Base-by-base conservation (phyloP, 2,888 invertebrate genomes). In the Eristalis arbustorum region DNA sequence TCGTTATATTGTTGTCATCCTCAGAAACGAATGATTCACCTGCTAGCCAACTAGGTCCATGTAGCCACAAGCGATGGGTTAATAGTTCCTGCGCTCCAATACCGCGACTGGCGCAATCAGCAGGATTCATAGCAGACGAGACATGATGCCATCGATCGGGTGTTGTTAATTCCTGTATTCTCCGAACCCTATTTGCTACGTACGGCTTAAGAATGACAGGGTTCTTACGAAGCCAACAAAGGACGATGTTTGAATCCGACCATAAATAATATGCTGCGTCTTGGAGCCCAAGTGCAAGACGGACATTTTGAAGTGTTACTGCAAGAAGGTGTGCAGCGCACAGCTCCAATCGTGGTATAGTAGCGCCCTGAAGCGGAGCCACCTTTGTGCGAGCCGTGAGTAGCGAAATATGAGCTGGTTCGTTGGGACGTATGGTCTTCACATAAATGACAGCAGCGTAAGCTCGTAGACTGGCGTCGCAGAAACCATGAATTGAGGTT, bases 141-240 rank as follows among this genome's bases (percentile, higher is more conserved):
- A 40, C 18, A 18, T 40, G 40, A 6, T 67, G 18, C 67, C 68
- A 68, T 40, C 42, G 42, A 42, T 40, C 68, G 18, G 42, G 11
- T 22, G 25, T 25, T 25, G 25, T 25, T 25, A 25, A 25, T 25
- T 25, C 25, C 3, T 25, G 25, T 25, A 25, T 25, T 25, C 3
- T 25, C 25, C 25, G 25, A 25, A 25, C 25, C 3, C 25, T 25
- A 25, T 25, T 25, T 25, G 25, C 25, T 25, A 25, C 25, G 25
- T 25, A 25, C 25, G 3, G 25, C 25, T 25, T 25, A 25, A 25
- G 25, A 2, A 25, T 25, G 25, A 25, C 25, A 25, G 79, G 73
- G 1, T 59, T 14, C 13, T 80, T 74, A 0, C 57, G 72, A 11
- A 82, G 10, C 71, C 71, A 82, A 61, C 75, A 76, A 3, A 81